Conservation (phyloP, 1,140 invertebrate species). For the Bombus waltoni region DNA sequence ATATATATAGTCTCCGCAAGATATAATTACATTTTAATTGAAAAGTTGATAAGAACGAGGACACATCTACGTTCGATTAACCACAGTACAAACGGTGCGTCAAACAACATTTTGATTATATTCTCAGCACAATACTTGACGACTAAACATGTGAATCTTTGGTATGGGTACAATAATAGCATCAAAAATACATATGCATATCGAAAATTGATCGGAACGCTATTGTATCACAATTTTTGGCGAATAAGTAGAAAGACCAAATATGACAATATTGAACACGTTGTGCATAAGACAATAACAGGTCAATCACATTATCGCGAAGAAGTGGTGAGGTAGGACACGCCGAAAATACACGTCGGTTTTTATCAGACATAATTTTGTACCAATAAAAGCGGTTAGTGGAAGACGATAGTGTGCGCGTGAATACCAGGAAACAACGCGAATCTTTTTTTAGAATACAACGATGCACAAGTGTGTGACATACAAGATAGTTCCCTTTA, state of each 20-base stretch:
- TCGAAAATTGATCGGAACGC: conserved; percentile 34
- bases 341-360: not conserved
- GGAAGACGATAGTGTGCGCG: conserved; percentile 54
- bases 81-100: conserved; percentile 14
- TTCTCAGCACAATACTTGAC: conserved; percentile 24
- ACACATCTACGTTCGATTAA: not conserved
- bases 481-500: not conserved
- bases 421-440: conserved; percentile 19
- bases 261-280: conserved; percentile 54
- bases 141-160: conserved; percentile 54
- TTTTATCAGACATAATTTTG: not conserved
- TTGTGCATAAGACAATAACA: conserved; percentile 60
- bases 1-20: not conserved
- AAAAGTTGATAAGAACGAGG: conserved; percentile 1
- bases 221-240: conserved; percentile 61
- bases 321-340: conserved; percentile 9
- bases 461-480: not conserved
- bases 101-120: conserved; percentile 39
- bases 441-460: conserved; percentile 9
- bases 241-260: conserved; percentile 42
- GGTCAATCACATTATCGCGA: conserved; percentile 24
- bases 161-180: conserved; percentile 58
- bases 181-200: conserved; percentile 64
- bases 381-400: conserved; percentile 42
- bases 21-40: not conserved